Evolutionary conservation across 2,888 invertebrate genomes (phyloP).

Genomic region (Nesidiocoris tenuis): DNA sequence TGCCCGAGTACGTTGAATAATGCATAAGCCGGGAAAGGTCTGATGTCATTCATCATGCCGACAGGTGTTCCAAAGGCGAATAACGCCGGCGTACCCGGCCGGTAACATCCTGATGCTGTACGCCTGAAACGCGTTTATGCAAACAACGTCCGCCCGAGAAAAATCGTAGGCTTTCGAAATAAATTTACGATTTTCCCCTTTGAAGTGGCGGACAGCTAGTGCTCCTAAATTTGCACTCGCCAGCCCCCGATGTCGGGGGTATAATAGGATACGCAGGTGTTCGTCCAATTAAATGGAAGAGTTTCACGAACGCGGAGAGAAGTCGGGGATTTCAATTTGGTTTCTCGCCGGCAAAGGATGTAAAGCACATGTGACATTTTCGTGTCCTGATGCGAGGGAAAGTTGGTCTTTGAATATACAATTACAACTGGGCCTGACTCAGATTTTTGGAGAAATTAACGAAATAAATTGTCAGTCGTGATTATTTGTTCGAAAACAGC

Average conservation of each 20-base stretch:
- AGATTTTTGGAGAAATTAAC: too few relatives aligned
- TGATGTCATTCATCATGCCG: background rate
- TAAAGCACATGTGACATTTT: too few relatives aligned
- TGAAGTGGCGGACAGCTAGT: background rate
- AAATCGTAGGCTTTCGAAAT: background rate
- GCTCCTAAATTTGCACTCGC: background rate
- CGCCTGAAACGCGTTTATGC: background rate
- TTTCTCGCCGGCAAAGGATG: background rate
- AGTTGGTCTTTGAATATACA: too few relatives aligned
- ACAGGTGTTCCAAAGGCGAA: background rate
- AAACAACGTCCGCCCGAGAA: background rate
- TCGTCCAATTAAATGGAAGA: background rate
- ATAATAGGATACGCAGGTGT: background rate
- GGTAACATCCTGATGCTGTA: too few relatives aligned
- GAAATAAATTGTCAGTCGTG: too few relatives aligned
- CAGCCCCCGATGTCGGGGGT: background rate
- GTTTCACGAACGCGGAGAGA: too few relatives aligned
- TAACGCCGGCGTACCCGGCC: background rate
- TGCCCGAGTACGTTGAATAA: background rate
- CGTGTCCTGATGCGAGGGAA: too few relatives aligned
- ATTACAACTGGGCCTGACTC: too few relatives aligned
- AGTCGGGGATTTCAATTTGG: too few relatives aligned
- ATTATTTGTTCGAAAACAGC: too few relatives aligned
- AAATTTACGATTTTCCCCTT: background rate
- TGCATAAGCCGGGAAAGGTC: background rate